Evolutionary conservation across 1,140 invertebrate genomes (phyloP).

Genomic region (Stratiolaelaps scimitus): DNA sequence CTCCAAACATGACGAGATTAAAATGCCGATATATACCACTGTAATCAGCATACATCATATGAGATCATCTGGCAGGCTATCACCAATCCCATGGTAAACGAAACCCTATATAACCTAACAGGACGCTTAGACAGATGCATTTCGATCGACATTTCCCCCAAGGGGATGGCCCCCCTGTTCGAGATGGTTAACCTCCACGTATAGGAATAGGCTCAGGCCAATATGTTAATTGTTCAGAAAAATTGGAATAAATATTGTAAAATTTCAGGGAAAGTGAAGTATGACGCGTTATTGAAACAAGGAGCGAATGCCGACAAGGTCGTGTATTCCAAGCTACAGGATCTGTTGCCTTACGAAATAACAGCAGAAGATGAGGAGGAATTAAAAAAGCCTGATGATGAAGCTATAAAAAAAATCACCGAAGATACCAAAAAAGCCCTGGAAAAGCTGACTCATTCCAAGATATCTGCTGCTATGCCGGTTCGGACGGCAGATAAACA

Average conservation of each 20-base stretch:
- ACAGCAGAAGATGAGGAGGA: conserved; percentile 75
- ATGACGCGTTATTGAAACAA: conserved; percentile 85
- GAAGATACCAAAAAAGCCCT: conserved; percentile 68
- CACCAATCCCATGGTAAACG: no score
- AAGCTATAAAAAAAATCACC: conserved; percentile 50
- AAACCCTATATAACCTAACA: no score
- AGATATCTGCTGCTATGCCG: conserved; percentile 79
- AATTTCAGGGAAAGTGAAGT: conserved; percentile 68
- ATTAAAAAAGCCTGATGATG: conserved; percentile 68
- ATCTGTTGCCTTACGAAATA: conserved; percentile 84
- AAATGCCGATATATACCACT: no score
- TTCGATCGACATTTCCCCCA: no score
- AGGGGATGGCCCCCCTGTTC: no score
- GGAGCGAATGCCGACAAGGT: conserved; percentile 92
- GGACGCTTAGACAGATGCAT: no score
- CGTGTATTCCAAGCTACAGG: conserved; percentile 83
- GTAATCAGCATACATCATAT: no score
- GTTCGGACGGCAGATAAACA: conserved; percentile 76
- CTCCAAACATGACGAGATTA: no score
- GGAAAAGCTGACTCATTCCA: conserved; percentile 72
- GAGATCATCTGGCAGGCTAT: no score
- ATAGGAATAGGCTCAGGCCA: no score
- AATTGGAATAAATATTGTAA: neutral
- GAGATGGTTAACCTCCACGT: no score
- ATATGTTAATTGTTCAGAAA: neutral